Conservation (phyloP, 1,140 invertebrate genomes). For the Drosophila pachea region DNA sequence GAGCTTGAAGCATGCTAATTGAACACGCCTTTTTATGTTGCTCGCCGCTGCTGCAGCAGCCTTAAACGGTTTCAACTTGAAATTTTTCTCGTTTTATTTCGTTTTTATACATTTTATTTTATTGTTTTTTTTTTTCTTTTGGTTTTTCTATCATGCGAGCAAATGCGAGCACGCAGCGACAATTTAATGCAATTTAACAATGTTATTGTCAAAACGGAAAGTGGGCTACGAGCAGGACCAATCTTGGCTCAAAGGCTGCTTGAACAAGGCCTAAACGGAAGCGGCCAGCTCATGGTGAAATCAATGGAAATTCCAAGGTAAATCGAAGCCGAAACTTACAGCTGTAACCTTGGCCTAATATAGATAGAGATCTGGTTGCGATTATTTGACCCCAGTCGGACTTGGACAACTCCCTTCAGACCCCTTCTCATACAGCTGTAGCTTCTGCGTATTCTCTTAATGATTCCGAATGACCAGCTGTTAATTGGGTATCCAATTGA, state of each 20-base stretch:
- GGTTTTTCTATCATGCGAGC: slow-evolving; percentile 22
- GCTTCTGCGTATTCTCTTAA: no score
- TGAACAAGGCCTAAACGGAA: background rate
- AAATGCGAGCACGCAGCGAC: slow-evolving; percentile 40
- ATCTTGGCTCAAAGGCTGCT: slow-evolving; percentile 14
- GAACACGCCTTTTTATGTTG: slow-evolving; percentile 75
- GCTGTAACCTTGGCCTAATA: no score
- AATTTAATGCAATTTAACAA: slow-evolving; percentile 38
- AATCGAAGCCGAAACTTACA: no score
- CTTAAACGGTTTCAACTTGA: slow-evolving; percentile 70
- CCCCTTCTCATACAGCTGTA: no score
- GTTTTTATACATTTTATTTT: no score
- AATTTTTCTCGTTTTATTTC: slow-evolving; percentile 24
- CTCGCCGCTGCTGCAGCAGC: slow-evolving; percentile 36
- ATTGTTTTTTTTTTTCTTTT: background rate
- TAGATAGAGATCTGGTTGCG: no score
- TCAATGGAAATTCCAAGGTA: no score
- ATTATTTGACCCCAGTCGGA: no score
- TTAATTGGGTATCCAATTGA: no score
- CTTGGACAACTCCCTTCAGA: no score
- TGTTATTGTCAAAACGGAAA: slow-evolving; percentile 45
- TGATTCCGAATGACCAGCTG: no score
- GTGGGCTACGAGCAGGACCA: slow-evolving; percentile 15
- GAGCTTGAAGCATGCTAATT: slow-evolving; percentile 70
- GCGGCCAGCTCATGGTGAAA: no score